phyloP scores from a whole-genome alignment of 2,888 invertebrate genomes.

The Sphaeridia pumilis region DNA sequence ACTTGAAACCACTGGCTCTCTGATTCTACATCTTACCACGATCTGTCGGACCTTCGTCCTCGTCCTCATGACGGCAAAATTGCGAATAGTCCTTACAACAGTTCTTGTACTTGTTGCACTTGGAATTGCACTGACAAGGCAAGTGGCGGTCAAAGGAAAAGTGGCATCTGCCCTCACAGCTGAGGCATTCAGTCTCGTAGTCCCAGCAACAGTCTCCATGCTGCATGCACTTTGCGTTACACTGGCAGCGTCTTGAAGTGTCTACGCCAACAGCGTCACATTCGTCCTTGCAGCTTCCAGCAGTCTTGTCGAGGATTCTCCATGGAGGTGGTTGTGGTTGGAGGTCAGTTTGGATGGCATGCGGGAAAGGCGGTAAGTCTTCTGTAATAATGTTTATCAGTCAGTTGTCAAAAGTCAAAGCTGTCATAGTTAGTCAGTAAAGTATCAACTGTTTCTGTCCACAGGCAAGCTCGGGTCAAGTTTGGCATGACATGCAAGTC shows the following conservation, averaged over 20 bases:
- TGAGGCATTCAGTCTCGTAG: conserved; percentile 21
- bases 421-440: too few species aligned
- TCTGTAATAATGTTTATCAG: too few species aligned
- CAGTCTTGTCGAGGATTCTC: background rate
- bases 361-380: too few species aligned
- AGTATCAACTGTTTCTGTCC: too few species aligned
- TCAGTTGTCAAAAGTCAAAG: too few species aligned
- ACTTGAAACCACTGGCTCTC: too few species aligned
- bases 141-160: conserved; percentile 15
- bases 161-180: conserved; percentile 24
- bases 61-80: conserved; percentile 1
- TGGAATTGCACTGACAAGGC: conserved; percentile 32
- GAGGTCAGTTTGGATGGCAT: too few species aligned
- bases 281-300: conserved; percentile 11
- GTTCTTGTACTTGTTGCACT: conserved; percentile 22
- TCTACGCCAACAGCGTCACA: conserved; percentile 17
- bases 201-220: conserved; percentile 31
- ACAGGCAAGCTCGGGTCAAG: too few species aligned
- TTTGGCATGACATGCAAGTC: too few species aligned
- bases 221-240: conserved; percentile 26
- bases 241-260: conserved; percentile 20
- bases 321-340: too few species aligned
- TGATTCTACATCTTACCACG: too few species aligned
- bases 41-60: background rate
- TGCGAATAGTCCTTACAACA: conserved; percentile 24